Percentiles rank a stretch among this genome's conserved stretches.
phyloP scores from a whole-genome alignment of 2,797 vertebrate genomes.

The Mormyrus hasselquistii region DNA sequence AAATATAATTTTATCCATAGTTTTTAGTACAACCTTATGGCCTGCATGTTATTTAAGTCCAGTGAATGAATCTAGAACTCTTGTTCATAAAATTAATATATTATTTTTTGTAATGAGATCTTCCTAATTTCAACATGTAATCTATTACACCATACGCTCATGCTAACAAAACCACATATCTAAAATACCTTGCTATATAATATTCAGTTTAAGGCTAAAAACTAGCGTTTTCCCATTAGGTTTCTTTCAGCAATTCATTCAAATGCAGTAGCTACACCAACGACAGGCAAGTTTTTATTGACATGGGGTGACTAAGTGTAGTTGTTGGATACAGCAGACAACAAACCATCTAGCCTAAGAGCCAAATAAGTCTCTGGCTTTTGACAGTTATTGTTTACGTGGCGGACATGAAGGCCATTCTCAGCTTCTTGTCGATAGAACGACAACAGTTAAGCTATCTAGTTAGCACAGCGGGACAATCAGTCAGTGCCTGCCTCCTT shows the following conservation, averaged over 20 bases:
- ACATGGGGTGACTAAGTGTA: constrained; percentile 39
- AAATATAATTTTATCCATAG: neutral
- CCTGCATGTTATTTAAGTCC: neutral
- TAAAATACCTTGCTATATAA: neutral
- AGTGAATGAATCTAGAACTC: neutral
- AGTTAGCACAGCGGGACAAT: neutral
- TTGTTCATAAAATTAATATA: neutral
- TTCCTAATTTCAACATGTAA: neutral
- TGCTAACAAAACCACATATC: neutral
- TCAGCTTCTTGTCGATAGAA: constrained; percentile 4
- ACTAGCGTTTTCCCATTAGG: neutral
- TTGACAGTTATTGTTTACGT: constrained; percentile 11
- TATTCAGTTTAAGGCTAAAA: neutral
- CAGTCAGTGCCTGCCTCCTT: neutral
- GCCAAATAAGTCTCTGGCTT: constrained; percentile 1
- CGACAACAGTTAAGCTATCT: constrained; percentile 10
- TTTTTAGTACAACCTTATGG: neutral
- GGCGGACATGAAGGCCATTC: neutral
- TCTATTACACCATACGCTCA: neutral
- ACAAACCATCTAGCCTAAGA: neutral
- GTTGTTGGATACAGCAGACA: neutral
- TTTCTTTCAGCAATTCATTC: neutral
- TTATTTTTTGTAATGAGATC: neutral
- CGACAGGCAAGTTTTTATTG: neutral
- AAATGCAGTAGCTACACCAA: neutral